phyloP scores from a whole-genome alignment of 2,113 vertebrate species.

The Apodemus speciosus region DNA sequence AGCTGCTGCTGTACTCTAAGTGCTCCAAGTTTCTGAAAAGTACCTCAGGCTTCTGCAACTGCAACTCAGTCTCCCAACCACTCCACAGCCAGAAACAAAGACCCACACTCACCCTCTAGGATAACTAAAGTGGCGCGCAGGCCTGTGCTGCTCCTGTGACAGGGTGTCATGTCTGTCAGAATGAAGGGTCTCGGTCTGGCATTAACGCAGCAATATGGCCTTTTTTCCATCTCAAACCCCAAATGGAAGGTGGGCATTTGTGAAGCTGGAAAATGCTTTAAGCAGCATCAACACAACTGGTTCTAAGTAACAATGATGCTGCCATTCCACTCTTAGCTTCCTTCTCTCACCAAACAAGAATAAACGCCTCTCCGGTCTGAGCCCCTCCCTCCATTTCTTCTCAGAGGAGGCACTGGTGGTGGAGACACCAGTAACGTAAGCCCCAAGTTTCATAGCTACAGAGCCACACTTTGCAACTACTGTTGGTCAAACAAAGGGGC shows the following conservation, averaged over 20 bases:
- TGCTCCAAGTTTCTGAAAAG: constrained; percentile 45
- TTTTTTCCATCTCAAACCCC: background rate
- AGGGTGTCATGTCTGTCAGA: background rate
- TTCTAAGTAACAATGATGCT: background rate
- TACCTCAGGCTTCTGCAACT: constrained; percentile 30
- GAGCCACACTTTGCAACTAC: background rate
- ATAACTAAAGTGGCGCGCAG: background rate
- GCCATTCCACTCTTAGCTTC: background rate
- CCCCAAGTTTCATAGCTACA: background rate
- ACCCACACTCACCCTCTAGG: background rate
- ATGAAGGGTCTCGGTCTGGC: background rate
- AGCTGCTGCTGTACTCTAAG: constrained; percentile 49
- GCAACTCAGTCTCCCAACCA: constrained; percentile 3
- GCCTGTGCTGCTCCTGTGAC: background rate
- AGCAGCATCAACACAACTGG: background rate
- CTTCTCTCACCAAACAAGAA: background rate
- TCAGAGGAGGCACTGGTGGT: background rate
- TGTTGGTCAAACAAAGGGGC: background rate
- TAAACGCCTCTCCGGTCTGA: background rate
- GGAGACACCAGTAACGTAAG: background rate
- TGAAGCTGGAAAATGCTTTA: background rate
- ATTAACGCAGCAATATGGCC: background rate
- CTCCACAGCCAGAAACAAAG: background rate
- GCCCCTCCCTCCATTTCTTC: background rate
- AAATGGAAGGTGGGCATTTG: constrained; percentile 29